Percentiles rank a stretch among this genome's conserved stretches.
phyloP scores from a whole-genome alignment of 2,888 invertebrate genomes.

The Eutolmus rufibarbis region DNA sequence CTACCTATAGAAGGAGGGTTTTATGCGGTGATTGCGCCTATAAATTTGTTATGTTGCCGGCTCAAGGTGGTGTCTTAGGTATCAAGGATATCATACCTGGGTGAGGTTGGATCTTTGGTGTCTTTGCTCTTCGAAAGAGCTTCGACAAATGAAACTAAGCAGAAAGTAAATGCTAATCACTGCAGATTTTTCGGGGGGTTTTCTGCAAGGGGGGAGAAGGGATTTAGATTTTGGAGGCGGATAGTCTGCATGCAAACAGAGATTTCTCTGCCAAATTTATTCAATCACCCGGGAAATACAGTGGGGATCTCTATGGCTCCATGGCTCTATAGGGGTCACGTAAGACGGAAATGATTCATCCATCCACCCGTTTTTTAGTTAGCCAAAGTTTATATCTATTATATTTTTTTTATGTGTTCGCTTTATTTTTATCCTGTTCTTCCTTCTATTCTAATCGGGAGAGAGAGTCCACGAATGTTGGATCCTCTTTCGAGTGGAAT shows the following conservation, averaged over 20 bases:
- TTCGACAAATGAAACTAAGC: background rate
- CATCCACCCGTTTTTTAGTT: background rate
- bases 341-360: background rate
- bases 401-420: background rate
- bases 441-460: constrained; percentile 1
- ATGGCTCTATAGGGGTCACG: background rate
- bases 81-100: background rate
- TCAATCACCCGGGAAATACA: background rate
- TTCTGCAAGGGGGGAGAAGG: background rate
- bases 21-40: background rate
- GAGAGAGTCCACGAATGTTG: background rate
- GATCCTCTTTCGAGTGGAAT: background rate
- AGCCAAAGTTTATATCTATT: background rate
- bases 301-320: background rate
- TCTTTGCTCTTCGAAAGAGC: background rate
- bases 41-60: background rate
- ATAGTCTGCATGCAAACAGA: background rate
- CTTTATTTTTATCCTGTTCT: constrained; percentile 4
- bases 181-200: background rate
- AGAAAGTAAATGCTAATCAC: background rate
- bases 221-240: background rate
- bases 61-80: no score
- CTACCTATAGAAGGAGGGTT: background rate
- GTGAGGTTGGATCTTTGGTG: background rate
- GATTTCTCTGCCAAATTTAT: background rate